These are phyloP conservation scores for Malurus alboscapulatus DNA, from an alignment of 2,113 vertebrate genomes.

Conservation along the genomic window DNA sequence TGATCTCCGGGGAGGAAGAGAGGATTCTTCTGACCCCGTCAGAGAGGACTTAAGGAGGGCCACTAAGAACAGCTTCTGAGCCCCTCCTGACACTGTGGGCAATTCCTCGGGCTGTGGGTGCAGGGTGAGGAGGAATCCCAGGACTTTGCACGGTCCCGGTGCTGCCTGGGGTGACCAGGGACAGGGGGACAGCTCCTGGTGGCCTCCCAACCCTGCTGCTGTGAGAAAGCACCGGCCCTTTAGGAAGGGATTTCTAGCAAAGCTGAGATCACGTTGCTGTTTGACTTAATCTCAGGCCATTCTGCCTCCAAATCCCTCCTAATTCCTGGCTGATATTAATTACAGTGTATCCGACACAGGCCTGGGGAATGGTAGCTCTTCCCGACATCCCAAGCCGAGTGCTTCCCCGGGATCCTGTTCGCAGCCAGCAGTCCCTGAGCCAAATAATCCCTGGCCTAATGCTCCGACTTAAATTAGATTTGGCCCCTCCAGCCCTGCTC, in stretches of 20 bases:
- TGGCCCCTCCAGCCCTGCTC: background rate
- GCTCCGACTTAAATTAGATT: background rate
- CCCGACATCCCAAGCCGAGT: fast-evolving
- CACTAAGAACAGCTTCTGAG: background rate
- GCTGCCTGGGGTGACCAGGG: background rate
- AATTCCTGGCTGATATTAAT: background rate
- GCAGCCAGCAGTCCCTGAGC: background rate
- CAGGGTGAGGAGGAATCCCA: background rate
- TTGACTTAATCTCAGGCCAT: background rate
- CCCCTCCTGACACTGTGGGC: fast-evolving
- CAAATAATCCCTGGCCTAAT: background rate
- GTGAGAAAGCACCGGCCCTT: fast-evolving
- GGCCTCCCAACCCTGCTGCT: background rate
- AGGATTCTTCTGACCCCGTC: background rate
- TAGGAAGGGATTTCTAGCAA: background rate
- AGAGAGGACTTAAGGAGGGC: background rate
- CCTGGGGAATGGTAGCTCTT: background rate
- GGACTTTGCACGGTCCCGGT: fast-evolving
- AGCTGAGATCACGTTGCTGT: background rate
- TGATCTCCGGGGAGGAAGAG: background rate
- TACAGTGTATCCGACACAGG: background rate
- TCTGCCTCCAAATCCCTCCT: constrained; percentile 34
- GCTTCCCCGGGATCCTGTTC: background rate
- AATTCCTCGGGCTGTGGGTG: background rate
- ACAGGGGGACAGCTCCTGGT: background rate